Base-by-base conservation (phyloP, 2,797 vertebrate species). In the Sebastes umbrosus region DNA sequence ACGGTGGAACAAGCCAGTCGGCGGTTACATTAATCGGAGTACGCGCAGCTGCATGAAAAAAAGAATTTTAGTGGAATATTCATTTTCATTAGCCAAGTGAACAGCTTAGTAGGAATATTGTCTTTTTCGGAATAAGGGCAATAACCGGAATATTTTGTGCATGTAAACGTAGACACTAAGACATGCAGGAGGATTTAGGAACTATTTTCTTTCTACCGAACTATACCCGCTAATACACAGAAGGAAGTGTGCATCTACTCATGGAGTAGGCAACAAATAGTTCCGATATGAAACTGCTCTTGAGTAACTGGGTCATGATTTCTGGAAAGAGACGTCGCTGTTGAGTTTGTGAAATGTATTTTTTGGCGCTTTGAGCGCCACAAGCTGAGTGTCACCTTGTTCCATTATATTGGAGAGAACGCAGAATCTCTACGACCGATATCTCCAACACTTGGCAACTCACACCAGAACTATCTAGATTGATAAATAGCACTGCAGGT, bases 191-290 rank as follows among this genome's bases (percentile, higher is more conserved):
- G 43, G 16, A 18, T 18, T 0, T 18, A 58, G 55, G 24, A 58
- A 13, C 55, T 8, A 16, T 58, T 16, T 58, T 27, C 24, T 27
- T 46, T 46, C 43, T 46, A 46, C 0, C 1, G 6, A 46, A 46
- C 43, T 46, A 46, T 0, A 18, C 43, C 43, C 16, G 43, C 43
- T 0, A 46, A 46, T 0, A 46, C 43, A 0, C 16, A 46, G 43
- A 46, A 46, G 43, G 43, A 46, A 0, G 43, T 18, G 43, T 46
- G 16, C 43, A 18, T 46, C 43, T 46, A 46, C 6, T 46, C 43
- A 46, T 3, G 39, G 39, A 43, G 14, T 43, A 43, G 39, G 14
- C 39, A 43, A 43, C 39, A 43, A 43, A 43, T 43, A 43, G 0
- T 43, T 43, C 39, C 39, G 39, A 43, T 0, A 43, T 0, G 43